These are phyloP conservation scores for Sebastes kiyomatsui DNA, from an alignment of 2,797 vertebrate species.

Conservation along the genomic window DNA sequence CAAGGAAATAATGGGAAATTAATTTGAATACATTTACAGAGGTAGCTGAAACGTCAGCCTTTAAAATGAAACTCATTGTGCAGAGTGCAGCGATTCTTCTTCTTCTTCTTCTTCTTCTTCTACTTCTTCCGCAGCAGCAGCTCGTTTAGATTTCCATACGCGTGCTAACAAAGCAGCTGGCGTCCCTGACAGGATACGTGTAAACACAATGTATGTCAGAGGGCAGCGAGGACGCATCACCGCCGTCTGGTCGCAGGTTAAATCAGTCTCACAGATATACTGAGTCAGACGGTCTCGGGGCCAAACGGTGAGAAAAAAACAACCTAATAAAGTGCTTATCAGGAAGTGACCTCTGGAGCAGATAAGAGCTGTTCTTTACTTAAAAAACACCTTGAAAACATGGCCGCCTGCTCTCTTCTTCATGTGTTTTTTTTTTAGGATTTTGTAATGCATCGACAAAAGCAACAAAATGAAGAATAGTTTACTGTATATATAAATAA, in stretches of 20 bases:
- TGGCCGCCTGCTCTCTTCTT: not conserved
- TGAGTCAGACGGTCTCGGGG: too few relatives aligned
- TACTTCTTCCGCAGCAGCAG: not conserved
- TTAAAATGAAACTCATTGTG: conserved; percentile 6
- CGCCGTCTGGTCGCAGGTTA: not conserved
- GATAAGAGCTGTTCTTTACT: not conserved
- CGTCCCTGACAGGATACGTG: conserved; percentile 9
- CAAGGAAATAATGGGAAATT: conserved; percentile 66
- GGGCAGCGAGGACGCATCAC: not conserved
- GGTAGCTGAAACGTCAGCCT: conserved; percentile 46
- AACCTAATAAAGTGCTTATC: too few relatives aligned
- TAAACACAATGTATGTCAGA: conserved; percentile 44
- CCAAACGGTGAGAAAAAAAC: too few relatives aligned
- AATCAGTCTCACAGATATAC: not conserved
- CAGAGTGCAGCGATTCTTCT: not conserved
- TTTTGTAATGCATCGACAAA: not conserved
- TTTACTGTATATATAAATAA: not conserved
- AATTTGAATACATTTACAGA: conserved; percentile 71
- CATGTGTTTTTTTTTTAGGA: not conserved
- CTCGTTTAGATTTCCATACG: not conserved
- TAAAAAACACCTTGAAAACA: not conserved
- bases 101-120: not conserved
- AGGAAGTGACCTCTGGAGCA: not conserved
- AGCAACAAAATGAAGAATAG: not conserved
- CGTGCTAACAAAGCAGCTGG: conserved; percentile 36